Evolutionary conservation across 2,113 vertebrate species (phyloP).

Genomic region (Coryphaenoides rupestris): DNA sequence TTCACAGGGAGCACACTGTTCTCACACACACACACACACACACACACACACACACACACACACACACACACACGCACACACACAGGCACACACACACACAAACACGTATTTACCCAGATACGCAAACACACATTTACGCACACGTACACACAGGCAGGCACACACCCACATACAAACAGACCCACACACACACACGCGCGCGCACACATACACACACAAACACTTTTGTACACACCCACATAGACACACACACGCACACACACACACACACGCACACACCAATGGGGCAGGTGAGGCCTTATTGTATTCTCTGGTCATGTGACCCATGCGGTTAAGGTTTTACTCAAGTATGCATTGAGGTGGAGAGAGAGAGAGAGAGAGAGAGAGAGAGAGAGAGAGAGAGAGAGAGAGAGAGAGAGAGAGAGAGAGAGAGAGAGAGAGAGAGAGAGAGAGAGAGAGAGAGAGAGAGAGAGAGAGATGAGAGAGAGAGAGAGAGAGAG

Average conservation of each 20-base stretch:
- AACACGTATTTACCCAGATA: background rate
- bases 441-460: background rate
- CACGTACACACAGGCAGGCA: background rate
- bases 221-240: background rate
- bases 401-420: too few relatives aligned
- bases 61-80: background rate
- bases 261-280: constrained; percentile 6
- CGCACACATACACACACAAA: background rate
- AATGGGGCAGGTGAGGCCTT: background rate
- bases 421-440: background rate
- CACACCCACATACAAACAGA: background rate
- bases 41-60: background rate
- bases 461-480: background rate
- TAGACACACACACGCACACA: background rate
- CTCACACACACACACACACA: background rate
- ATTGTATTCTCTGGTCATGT: too few relatives aligned
- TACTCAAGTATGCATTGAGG: too few relatives aligned
- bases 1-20: constrained; percentile 1
- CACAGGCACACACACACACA: background rate
- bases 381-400: too few relatives aligned
- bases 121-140: background rate
- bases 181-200: background rate
- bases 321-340: too few relatives aligned
- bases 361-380: background rate
- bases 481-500: background rate